These are phyloP conservation scores for Tapirus indicus DNA, from an alignment of 2,797 vertebrate species.

Conservation along the genomic window DNA sequence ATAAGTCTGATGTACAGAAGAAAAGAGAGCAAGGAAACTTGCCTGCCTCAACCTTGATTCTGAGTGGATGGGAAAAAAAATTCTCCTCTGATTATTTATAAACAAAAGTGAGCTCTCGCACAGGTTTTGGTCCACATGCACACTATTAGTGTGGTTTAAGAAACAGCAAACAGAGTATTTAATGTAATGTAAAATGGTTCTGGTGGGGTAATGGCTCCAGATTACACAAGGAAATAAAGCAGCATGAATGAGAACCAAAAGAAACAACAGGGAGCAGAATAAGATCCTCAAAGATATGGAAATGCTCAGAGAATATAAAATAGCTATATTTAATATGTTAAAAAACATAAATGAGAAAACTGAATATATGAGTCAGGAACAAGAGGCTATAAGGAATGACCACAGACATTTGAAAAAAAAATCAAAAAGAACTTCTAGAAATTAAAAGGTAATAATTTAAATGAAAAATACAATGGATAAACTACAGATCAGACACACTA, in stretches of 20 bases:
- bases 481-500: not conserved
- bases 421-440: not conserved
- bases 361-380: not conserved
- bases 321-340: not conserved
- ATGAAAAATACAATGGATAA: not conserved
- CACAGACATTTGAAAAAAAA: not conserved
- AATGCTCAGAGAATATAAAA: not conserved
- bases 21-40: not conserved
- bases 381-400: not conserved
- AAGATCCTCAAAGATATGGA: not conserved
- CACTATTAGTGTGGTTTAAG: not conserved
- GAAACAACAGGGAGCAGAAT: not conserved
- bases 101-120: not conserved
- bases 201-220: not conserved
- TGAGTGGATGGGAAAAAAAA: not conserved
- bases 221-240: not conserved
- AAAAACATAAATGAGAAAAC: not conserved
- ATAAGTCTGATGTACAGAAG: not conserved
- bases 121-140: not conserved
- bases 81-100: not conserved
- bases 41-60: not conserved
- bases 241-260: not conserved
- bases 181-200: not conserved
- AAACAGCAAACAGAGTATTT: not conserved
- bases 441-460: constrained; percentile 37